Base-by-base conservation (phyloP, 2,888 invertebrate genomes). In the Dinocampus coccinellae region DNA sequence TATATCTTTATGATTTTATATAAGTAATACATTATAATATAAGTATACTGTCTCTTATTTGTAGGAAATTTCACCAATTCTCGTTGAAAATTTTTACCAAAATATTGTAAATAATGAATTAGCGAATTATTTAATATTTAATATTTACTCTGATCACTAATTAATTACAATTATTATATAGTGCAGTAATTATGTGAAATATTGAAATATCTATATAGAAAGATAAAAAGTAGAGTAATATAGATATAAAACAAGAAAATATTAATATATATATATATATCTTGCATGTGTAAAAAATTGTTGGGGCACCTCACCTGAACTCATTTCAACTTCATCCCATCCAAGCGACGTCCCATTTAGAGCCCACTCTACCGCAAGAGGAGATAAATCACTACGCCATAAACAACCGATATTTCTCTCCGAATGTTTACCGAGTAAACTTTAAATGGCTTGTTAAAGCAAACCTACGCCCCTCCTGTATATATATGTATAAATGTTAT, bases 361-460 rank as follows among this genome's bases (percentile, higher is more conserved):
- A 57, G 42, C 26, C 42, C 53, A 34, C 52, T 66, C 74, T 73
- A 70, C 76, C 78, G 83, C 81, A 84, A 81, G 81, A 82, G 83
- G 83, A 82, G 85, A 87, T 87, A 87, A 87, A 87, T 87, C 87
- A 87, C 82, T 81, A 78, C 75, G 82, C 85, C 86, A 84, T 86
- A 86, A 86, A 86, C 85, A 85, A 86, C 85, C 86, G 81, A 87
- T 87, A 86, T 87, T 86, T 86, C 85, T 87, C 83, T 82, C 79
- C 83, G 84, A 85, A 87, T 87, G 87, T 87, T 87, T 87, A 87
- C 87, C 84, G 85, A 87, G 86, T 85, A 83, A 84, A 84, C 86
- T 87, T 87, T 87, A 87, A 87, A 87, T 85, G 86, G 84, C 87
- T 87, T 87, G 86, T 87, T 87, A 87, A 87, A 86, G 85, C 85